Percentiles rank a stretch among this genome's conserved stretches.
Conservation (phyloP, 2,888 invertebrate species). For the Meteorus colon region DNA sequence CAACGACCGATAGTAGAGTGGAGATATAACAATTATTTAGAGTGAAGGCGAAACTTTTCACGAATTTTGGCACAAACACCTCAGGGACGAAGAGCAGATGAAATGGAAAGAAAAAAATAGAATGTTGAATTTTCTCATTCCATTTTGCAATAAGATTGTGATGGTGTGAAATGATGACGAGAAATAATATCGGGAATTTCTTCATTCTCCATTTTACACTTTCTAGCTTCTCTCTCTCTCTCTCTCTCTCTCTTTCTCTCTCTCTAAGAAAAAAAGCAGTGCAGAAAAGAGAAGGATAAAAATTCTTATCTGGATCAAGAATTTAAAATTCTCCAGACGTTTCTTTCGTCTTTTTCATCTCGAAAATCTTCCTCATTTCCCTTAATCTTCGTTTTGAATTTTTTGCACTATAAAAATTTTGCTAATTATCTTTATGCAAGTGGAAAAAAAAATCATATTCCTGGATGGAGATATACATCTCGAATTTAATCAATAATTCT, state of each 20-base stretch:
- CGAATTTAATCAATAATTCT: not conserved
- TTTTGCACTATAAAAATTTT: not conserved
- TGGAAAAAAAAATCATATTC: not conserved
- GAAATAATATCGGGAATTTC: conserved; percentile 24
- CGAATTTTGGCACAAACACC: not conserved
- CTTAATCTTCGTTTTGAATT: not conserved
- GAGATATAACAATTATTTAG: not conserved
- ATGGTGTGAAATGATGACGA: conserved; percentile 23
- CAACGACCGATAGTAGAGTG: not conserved
- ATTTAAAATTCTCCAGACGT: conserved; percentile 19
- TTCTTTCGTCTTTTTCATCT: not conserved
- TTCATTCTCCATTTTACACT: not conserved
- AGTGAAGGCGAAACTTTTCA: not conserved
- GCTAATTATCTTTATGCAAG: not conserved
- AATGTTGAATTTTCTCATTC: conserved; percentile 18
- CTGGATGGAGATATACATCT: not conserved
- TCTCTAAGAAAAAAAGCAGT: not conserved
- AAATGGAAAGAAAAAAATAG: conserved; percentile 12
- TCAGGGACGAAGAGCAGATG: not conserved
- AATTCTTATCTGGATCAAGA: conserved; percentile 18
- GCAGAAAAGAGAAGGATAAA: not conserved
- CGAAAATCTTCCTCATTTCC: not conserved
- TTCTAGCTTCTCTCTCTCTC: not conserved
- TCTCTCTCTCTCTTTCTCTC: not conserved
- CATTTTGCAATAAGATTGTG: conserved; percentile 9